phyloP scores from a whole-genome alignment of 2,797 vertebrate species.

The Numenius phaeopus region DNA sequence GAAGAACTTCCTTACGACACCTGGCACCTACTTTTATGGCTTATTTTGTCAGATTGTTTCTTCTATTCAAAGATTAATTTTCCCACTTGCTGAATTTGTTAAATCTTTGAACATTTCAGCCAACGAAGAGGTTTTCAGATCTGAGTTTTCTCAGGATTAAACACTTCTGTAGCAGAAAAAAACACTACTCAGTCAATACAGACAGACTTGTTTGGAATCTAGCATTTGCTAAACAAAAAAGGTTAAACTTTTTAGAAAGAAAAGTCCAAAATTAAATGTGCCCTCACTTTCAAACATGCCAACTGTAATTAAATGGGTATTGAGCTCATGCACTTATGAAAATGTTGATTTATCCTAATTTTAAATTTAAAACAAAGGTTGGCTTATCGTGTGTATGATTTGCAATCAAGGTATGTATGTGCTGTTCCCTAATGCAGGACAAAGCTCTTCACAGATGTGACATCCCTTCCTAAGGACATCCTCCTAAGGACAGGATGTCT shows the following conservation, averaged over 20 bases:
- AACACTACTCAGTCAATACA: constrained; percentile 39
- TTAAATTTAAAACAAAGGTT: neutral
- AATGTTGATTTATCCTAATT: neutral
- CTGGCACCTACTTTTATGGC: constrained; percentile 68
- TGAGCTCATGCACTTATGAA: neutral
- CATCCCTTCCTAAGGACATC: neutral
- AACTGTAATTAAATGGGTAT: neutral
- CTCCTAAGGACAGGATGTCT: too few species aligned
- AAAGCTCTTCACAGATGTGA: neutral
- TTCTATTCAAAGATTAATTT: constrained; percentile 73
- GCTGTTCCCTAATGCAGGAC: neutral
- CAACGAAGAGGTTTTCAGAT: constrained; percentile 64
- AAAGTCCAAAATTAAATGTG: neutral
- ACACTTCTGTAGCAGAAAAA: constrained; percentile 37
- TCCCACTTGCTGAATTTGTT: constrained; percentile 72
- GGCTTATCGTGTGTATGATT: neutral
- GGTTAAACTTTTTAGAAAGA: neutral
- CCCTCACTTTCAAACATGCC: neutral
- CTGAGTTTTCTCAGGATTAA: constrained; percentile 64
- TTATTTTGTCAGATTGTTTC: constrained; percentile 73
- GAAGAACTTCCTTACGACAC: constrained; percentile 67
- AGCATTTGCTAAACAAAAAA: neutral
- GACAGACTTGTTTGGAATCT: constrained; percentile 28
- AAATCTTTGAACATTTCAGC: constrained; percentile 68
- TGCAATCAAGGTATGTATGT: neutral